Evolutionary conservation across 2,888 invertebrate genomes (phyloP).

Genomic region (Lasioglossum marginatum): DNA sequence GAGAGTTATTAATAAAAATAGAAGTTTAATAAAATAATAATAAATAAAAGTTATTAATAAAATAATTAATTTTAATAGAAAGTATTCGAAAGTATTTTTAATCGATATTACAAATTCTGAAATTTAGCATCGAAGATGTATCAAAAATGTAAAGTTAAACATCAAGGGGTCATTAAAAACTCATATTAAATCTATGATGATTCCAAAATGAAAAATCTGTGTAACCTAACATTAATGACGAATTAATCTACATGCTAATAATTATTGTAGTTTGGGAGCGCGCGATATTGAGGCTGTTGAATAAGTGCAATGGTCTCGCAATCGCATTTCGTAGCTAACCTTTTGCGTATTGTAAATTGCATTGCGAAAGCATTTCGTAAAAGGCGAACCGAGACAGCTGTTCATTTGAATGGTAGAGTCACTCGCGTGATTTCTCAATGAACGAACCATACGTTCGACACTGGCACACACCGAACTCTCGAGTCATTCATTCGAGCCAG

Average conservation of each 20-base stretch:
- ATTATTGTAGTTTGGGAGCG: neutral
- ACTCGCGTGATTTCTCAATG: conserved; percentile 5
- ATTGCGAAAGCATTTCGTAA: conserved; percentile 14
- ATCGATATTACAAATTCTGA: neutral
- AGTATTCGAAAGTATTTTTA: neutral
- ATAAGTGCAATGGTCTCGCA: neutral
- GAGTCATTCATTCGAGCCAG: conserved; percentile 7
- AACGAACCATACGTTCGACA: neutral
- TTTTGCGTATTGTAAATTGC: conserved; percentile 5
- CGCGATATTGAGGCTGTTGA: neutral
- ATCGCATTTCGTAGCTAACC: neutral
- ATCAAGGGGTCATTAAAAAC: neutral
- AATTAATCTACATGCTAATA: neutral
- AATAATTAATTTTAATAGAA: too few species aligned
- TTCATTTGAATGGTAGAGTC: conserved; percentile 6
- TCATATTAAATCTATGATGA: neutral
- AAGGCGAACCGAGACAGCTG: neutral
- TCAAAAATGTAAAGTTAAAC: neutral
- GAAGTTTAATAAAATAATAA: too few species aligned
- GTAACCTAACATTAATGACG: neutral
- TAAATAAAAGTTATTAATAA: too few species aligned
- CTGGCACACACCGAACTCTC: neutral
- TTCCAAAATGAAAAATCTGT: neutral
- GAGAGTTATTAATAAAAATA: too few species aligned
- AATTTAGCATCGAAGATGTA: neutral